phyloP scores from a whole-genome alignment of 2,888 invertebrate genomes.

The Erebia aethiops region DNA sequence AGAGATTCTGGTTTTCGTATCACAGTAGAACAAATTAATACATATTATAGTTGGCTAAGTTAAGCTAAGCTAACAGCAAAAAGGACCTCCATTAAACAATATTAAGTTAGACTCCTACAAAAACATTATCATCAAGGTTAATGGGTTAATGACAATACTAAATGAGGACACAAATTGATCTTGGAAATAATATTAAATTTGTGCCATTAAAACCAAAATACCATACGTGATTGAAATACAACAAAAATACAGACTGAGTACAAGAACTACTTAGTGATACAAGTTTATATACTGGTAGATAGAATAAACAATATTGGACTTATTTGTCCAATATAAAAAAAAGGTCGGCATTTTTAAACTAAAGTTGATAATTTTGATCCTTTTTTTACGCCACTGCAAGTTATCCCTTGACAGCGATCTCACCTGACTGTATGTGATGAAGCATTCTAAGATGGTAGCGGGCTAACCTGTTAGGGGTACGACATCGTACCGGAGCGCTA shows the following conservation, averaged over 20 bases:
- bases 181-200: slow-evolving; percentile 15
- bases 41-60: too few relatives aligned
- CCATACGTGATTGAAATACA: slow-evolving; percentile 13
- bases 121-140: slow-evolving; percentile 16
- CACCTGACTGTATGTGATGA: too few relatives aligned
- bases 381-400: too few relatives aligned
- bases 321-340: background rate
- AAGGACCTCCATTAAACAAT: background rate
- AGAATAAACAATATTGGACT: background rate
- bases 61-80: background rate
- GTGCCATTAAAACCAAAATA: slow-evolving; percentile 20
- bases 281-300: background rate
- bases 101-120: slow-evolving; percentile 1
- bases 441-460: too few relatives aligned
- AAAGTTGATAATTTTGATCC: background rate
- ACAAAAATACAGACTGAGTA: slow-evolving; percentile 5
- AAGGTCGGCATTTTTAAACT: background rate
- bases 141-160: slow-evolving; percentile 9
- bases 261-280: background rate
- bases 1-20: too few relatives aligned
- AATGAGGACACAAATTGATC: background rate
- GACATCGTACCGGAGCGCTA: too few relatives aligned
- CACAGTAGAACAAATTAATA: background rate
- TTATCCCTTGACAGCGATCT: too few relatives aligned
- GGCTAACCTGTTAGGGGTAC: too few relatives aligned